Base-by-base conservation (phyloP, 1,140 invertebrate genomes). In the Lutraria rhynchaena region DNA sequence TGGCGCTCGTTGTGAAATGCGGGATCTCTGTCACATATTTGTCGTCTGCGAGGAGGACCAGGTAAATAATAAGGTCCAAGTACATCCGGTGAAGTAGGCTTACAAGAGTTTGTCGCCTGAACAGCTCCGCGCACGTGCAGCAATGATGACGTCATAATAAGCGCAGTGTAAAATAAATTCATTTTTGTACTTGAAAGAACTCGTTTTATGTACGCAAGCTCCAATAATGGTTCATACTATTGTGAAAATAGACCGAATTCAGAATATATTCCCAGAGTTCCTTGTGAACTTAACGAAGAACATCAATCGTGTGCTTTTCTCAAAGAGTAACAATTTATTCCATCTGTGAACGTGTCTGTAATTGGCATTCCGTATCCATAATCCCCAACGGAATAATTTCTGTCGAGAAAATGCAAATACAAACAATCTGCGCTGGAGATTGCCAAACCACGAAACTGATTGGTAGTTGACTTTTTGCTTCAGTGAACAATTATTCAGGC, bases 21-120 rank as follows among this genome's bases (percentile, higher is more conserved):
- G 11, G 53, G 53, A n/a, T 80, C 76, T 24, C 65, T 55, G 1
- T 70, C 53, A 33, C 76, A 80, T 2, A 81, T 73, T 29, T 73
- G 58, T 55, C 78, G 69, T 57, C 78, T 58, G 46, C 27, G 55
- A 5, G 78, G 78, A 0, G 69, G 55, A 24, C 65, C 35, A 0
- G 78, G 78, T 27, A 60, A 81, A 29, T 81, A 81, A 35, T 81
- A 81, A n/a, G 78, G 78, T 5, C 78, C 78, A 22, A 81, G 69
- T 11, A 81, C 69, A 55, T 81, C 78, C 17, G 78, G 44, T 33
- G 78, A 46, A 24, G 78, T 81, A 0, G 78, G 67, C 15, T 63
- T 81, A 71, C 78, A 81, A 46, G 53, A 41, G 19, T 58, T n/a
- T 3, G 19, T n/a, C 27, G 11, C 0, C 15, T 70, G 46, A 29